Evolutionary conservation across 2,113 vertebrate genomes (phyloP), one percentile per base, ranked within the genome.

Genomic region (Sebastes schlegelii): DNA sequence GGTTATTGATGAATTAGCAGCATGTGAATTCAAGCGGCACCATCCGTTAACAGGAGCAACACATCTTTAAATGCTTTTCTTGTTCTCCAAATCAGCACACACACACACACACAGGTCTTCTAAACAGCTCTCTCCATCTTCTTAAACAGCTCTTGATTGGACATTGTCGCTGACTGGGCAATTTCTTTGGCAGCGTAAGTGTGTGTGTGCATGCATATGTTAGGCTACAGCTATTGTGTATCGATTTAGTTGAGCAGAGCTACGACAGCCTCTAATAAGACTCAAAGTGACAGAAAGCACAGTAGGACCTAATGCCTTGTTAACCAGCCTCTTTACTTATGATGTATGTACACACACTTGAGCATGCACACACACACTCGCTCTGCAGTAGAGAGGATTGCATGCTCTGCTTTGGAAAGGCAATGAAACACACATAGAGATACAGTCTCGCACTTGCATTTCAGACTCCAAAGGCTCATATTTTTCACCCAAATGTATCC

Each of bases 71-170:
- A 90, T 58, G 78, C 78, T 46, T 80, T 82, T 73, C 60, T 75
- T 61, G 26, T 45, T 86, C 62, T 74, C 69, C 71, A 51, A 12
- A 63, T 68, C 52, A 67, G 49, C 68, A 43, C 16, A 62, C 67
- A 77, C 51, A 74, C 48, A 71, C 66, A 68, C 75, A 72, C 46
- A 71, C 75, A 88, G 51, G 66, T 57, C 81, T 64, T 64, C 67
- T 66, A 69, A 84, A 84, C 82, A 86, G 79, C 84, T 67, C 61
- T 69, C 57, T 88, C 74, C 51, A 67, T 90, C 88, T 90, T 89
- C 86, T 79, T 84, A 88, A 88, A 85, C 63, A 62, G 80, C 61
- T 73, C 74, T 63, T 89, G 81, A 94, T 91, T 89, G 86, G 92
- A 87, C 54, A 14, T 65, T 65, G 91, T 80, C 6, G 89, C 92